Conservation (phyloP, 2,888 invertebrate species). For the Glaucopsyche alexis region DNA sequence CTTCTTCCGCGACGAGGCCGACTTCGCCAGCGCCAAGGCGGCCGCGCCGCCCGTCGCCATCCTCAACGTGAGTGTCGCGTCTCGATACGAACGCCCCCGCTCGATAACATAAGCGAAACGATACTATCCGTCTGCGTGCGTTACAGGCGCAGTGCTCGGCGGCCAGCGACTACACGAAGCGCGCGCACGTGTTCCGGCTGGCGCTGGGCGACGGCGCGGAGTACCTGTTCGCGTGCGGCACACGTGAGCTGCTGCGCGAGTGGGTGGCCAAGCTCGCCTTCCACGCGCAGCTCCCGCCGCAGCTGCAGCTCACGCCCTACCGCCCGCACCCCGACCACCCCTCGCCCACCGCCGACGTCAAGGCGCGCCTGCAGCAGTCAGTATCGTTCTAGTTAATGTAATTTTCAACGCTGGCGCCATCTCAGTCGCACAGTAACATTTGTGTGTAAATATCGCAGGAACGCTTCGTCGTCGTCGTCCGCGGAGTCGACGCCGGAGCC, state of each 20-base stretch:
- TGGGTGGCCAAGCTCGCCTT: conserved; percentile 96
- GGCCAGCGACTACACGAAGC: conserved; percentile 96
- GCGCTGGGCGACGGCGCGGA: conserved; percentile 94
- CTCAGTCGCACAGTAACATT: too few relatives aligned
- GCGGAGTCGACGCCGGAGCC: conserved; percentile 62
- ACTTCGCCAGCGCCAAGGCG: conserved; percentile 93
- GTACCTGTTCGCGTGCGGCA: conserved; percentile 91
- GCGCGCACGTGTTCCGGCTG: conserved; percentile 95
- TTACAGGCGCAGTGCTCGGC: conserved; percentile 88
- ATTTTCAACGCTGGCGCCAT: too few relatives aligned
- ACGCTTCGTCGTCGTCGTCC: conserved; percentile 69
- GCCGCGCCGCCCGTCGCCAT: conserved; percentile 92
- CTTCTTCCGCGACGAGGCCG: conserved; percentile 97
- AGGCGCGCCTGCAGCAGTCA: conserved; percentile 59
- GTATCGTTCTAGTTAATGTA: not conserved
- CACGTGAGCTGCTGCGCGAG: conserved; percentile 87
- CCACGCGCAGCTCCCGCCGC: conserved; percentile 94
- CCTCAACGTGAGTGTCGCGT: conserved; percentile 66
- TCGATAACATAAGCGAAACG: not conserved
- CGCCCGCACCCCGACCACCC: conserved; percentile 73
- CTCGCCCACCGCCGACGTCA: conserved; percentile 60
- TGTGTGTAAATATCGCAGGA: conserved; percentile 47
- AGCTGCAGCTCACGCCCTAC: conserved; percentile 92
- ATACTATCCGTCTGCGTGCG: not conserved
- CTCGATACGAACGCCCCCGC: not conserved